These are phyloP conservation scores for Erpetoichthys calabaricus DNA, from an alignment of 2,797 vertebrate species.

Conservation along the genomic window DNA sequence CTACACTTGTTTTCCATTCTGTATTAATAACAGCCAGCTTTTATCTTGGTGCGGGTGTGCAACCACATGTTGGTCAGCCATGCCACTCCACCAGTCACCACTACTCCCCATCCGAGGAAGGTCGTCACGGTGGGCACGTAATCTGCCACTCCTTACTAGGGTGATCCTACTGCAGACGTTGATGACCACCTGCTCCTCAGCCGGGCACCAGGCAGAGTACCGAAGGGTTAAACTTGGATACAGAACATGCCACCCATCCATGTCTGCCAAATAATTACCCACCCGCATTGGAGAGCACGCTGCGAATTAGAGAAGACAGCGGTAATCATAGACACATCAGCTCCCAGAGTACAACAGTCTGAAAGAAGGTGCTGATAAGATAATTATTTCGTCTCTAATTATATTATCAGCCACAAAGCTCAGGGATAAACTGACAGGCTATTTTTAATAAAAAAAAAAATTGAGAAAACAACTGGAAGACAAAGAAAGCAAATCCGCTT, in stretches of 20 bases:
- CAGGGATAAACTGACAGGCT: constrained; percentile 2
- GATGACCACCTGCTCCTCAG: too few relatives aligned
- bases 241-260: background rate
- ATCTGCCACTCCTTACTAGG: too few relatives aligned
- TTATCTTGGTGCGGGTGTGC: too few relatives aligned
- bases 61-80: too few relatives aligned
- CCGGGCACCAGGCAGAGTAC: background rate
- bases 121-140: too few relatives aligned
- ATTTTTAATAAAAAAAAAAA: background rate
- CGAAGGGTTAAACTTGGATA: background rate
- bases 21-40: too few relatives aligned
- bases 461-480: background rate
- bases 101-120: too few relatives aligned
- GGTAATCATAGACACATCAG: constrained; percentile 6
- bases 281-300: background rate
- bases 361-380: constrained; percentile 6
- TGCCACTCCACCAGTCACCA: too few relatives aligned
- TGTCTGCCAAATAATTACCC: constrained; percentile 1
- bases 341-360: background rate
- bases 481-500: background rate
- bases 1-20: too few relatives aligned
- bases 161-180: too few relatives aligned
- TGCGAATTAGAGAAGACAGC: constrained; percentile 5
- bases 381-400: constrained; percentile 5
- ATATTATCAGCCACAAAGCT: constrained; percentile 5